Percentiles rank a stretch among this genome's conserved stretches.
These are phyloP conservation scores for Nasonia giraulti DNA, from an alignment of 1,140 invertebrate species.

Conservation along the genomic window DNA sequence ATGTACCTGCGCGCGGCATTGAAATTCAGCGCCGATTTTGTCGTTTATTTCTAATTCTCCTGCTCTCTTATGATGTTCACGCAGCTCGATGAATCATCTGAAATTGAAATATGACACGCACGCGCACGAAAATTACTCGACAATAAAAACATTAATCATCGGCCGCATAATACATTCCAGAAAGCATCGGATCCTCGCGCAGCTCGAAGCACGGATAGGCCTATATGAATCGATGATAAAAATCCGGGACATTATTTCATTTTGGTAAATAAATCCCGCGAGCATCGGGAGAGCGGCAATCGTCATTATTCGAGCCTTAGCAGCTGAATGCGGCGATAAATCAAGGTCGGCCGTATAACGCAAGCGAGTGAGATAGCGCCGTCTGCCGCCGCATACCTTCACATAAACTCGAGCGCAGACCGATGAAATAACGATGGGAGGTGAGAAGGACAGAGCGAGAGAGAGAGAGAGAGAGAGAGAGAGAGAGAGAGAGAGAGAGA, in stretches of 20 bases:
- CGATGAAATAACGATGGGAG: slow-evolving; percentile 38
- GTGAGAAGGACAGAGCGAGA: slow-evolving; percentile 12
- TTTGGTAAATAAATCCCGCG: slow-evolving; percentile 36
- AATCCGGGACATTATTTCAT: slow-evolving; percentile 4
- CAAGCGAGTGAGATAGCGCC: slow-evolving; percentile 14
- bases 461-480: too few relatives aligned
- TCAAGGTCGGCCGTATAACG: slow-evolving; percentile 12
- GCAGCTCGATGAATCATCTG: background rate
- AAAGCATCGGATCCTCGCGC: too few relatives aligned
- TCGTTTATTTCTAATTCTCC: background rate
- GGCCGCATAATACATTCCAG: background rate
- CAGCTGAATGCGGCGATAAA: slow-evolving; percentile 46
- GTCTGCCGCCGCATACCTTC: background rate
- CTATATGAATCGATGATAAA: slow-evolving; percentile 22
- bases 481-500: slow-evolving; percentile 33
- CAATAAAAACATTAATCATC: background rate
- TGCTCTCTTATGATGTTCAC: background rate
- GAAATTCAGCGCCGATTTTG: slow-evolving; percentile 1
- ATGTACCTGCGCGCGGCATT: background rate
- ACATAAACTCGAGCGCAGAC: background rate
- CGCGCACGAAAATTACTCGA: background rate
- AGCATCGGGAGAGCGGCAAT: slow-evolving; percentile 32
- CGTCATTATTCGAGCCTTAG: slow-evolving; percentile 46
- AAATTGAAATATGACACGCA: background rate
- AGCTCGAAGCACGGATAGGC: background rate